Percentiles rank a stretch among this genome's conserved stretches.
These are phyloP conservation scores for Serrognathus titanus DNA, from an alignment of 2,888 invertebrate genomes.

Conservation along the genomic window DNA sequence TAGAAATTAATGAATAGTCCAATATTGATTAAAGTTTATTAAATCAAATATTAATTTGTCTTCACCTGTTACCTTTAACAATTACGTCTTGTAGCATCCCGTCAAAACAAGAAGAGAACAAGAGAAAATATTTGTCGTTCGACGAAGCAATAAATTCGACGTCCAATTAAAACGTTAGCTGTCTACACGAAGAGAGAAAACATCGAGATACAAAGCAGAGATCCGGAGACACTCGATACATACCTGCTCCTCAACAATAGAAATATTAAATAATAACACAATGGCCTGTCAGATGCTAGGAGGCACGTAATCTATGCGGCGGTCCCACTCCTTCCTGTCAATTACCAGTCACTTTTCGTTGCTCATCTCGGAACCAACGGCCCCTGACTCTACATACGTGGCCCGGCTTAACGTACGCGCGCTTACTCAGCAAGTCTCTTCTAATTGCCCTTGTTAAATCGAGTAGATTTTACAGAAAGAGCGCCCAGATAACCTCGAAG, in stretches of 20 bases:
- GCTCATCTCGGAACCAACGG: neutral
- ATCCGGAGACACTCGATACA: neutral
- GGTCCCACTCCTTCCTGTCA: slow-evolving; percentile 27
- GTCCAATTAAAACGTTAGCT: neutral
- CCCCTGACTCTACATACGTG: slow-evolving; percentile 14
- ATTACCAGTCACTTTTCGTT: slow-evolving; percentile 19
- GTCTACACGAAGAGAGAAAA: neutral
- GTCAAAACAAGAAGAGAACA: neutral
- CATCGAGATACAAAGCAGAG: neutral
- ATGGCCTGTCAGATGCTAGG: slow-evolving; percentile 24
- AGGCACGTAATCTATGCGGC: slow-evolving; percentile 22
- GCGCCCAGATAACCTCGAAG: slow-evolving; percentile 1
- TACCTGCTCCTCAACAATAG: slow-evolving; percentile 20
- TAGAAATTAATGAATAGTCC: too few species aligned
- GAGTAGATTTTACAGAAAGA: slow-evolving; percentile 18
- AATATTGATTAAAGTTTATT: too few species aligned
- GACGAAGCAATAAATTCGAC: neutral
- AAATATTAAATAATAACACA: slow-evolving; percentile 27
- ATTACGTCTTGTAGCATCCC: neutral
- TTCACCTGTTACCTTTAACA: neutral
- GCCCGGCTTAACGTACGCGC: slow-evolving; percentile 15
- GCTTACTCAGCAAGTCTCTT: slow-evolving; percentile 19
- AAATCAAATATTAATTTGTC: too few species aligned
- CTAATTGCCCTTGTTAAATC: slow-evolving; percentile 20
- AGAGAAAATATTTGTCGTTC: neutral